These are phyloP conservation scores for Poeciliopsis gracilis DNA, from an alignment of 2,797 vertebrate genomes.

Conservation along the genomic window DNA sequence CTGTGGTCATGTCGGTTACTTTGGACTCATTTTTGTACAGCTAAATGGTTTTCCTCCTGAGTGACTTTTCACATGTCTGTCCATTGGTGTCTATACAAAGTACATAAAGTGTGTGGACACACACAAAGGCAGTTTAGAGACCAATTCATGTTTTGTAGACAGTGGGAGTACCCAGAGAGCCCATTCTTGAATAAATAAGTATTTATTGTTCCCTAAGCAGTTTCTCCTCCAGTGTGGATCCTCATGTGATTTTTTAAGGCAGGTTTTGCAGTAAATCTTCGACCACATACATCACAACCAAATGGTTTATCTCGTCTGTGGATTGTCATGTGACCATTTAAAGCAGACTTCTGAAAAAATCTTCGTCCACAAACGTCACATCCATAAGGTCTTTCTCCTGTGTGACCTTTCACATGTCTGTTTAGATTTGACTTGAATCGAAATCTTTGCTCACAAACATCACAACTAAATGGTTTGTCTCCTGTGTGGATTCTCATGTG, in stretches of 20 bases:
- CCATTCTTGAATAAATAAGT: not conserved
- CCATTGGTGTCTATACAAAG: no score
- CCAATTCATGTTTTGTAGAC: not conserved
- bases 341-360: not conserved
- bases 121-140: not conserved
- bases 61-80: no score
- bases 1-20: not conserved
- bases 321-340: conserved; percentile 1
- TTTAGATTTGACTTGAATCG: not conserved
- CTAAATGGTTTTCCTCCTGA: no score
- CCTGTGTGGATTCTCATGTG: conserved; percentile 1
- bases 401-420: not conserved
- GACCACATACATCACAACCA: not conserved
- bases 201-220: not conserved
- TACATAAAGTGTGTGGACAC: no score
- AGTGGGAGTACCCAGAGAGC: not conserved
- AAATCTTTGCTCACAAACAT: conserved; percentile 1
- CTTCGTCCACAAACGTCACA: not conserved
- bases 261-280: not conserved
- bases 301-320: not conserved
- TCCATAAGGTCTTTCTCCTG: not conserved
- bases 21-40: not conserved
- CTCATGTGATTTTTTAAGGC: not conserved
- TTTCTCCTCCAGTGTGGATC: conserved; percentile 1
- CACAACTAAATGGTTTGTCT: not conserved